These are phyloP conservation scores for Tricholauxania praeusta DNA, from an alignment of 2,888 invertebrate species.

Conservation along the genomic window DNA sequence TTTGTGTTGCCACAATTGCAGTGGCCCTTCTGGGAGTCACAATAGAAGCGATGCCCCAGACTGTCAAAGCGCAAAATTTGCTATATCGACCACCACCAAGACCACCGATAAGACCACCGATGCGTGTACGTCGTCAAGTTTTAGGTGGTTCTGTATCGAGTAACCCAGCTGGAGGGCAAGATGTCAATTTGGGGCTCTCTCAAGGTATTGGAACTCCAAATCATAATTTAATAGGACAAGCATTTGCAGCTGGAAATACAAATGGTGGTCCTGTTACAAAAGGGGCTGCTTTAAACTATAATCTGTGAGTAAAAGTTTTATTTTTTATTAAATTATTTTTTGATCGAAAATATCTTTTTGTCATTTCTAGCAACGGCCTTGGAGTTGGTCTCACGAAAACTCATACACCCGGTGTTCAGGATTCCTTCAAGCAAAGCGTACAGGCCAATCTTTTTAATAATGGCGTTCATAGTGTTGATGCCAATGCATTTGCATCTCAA, in stretches of 20 bases:
- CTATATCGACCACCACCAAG: slow-evolving; percentile 49
- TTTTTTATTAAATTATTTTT: too few species aligned
- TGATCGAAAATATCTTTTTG: too few species aligned
- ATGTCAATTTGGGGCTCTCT: slow-evolving; percentile 53
- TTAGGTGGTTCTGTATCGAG: slow-evolving; percentile 55
- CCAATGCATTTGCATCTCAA: slow-evolving; percentile 58
- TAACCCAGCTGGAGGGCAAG: slow-evolving; percentile 57
- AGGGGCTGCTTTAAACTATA: slow-evolving; percentile 47
- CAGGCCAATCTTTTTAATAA: slow-evolving; percentile 54
- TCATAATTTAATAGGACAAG: slow-evolving; percentile 57
- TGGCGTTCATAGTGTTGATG: slow-evolving; percentile 55
- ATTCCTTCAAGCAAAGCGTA: slow-evolving; percentile 45
- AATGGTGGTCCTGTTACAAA: slow-evolving; percentile 47
- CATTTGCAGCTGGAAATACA: slow-evolving; percentile 51
- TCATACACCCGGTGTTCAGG: slow-evolving; percentile 47
- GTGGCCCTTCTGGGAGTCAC: slow-evolving; percentile 26
- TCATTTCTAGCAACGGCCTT: slow-evolving; percentile 42
- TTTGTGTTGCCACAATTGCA: slow-evolving; percentile 16
- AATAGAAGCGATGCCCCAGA: slow-evolving; percentile 41
- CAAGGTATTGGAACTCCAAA: slow-evolving; percentile 57
- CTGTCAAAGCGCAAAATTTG: slow-evolving; percentile 24
- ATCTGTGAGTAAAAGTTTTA: slow-evolving; percentile 44
- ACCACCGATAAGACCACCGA: slow-evolving; percentile 33
- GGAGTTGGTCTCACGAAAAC: slow-evolving; percentile 43
- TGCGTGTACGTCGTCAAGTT: slow-evolving; percentile 52